Conservation (phyloP, 2,113 vertebrate genomes). For the Lamprologus callipterus region DNA sequence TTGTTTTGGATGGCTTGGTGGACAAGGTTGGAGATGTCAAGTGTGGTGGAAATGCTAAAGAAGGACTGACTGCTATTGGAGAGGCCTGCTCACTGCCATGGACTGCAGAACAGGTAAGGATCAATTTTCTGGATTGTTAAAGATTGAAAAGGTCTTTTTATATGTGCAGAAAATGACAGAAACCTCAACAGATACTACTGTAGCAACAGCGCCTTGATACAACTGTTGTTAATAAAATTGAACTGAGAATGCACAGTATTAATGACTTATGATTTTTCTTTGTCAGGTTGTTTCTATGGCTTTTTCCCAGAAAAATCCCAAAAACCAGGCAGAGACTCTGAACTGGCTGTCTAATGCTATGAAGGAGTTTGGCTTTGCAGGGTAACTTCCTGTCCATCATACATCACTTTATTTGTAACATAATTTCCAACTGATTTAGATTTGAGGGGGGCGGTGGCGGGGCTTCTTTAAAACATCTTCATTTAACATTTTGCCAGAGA, state of each 20-base stretch:
- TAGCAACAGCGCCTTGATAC: background rate
- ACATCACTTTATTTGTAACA: background rate
- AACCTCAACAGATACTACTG: background rate
- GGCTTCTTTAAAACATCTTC: background rate
- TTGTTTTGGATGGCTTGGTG: slow-evolving; percentile 90
- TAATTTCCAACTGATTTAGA: background rate
- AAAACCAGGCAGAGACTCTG: slow-evolving; percentile 94
- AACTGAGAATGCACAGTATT: background rate
- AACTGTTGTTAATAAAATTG: background rate
- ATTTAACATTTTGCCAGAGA: background rate
- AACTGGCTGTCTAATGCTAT: slow-evolving; percentile 96
- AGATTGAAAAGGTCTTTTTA: background rate
- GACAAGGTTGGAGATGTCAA: slow-evolving; percentile 96
- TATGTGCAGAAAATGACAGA: background rate
- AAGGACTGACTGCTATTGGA: slow-evolving; percentile 87
- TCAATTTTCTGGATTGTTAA: background rate
- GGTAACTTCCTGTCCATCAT: slow-evolving; percentile 61
- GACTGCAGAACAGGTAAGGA: slow-evolving; percentile 91
- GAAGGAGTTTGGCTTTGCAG: slow-evolving; percentile 97
- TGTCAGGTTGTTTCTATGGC: slow-evolving; percentile 85
- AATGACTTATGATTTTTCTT: background rate
- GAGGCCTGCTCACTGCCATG: slow-evolving; percentile 86
- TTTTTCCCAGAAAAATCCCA: slow-evolving; percentile 97
- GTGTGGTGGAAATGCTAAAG: slow-evolving; percentile 92
- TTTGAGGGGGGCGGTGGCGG: background rate